These are phyloP conservation scores for Dromococcyx pavoninus DNA, from an alignment of 2,797 vertebrate genomes.

Conservation along the genomic window DNA sequence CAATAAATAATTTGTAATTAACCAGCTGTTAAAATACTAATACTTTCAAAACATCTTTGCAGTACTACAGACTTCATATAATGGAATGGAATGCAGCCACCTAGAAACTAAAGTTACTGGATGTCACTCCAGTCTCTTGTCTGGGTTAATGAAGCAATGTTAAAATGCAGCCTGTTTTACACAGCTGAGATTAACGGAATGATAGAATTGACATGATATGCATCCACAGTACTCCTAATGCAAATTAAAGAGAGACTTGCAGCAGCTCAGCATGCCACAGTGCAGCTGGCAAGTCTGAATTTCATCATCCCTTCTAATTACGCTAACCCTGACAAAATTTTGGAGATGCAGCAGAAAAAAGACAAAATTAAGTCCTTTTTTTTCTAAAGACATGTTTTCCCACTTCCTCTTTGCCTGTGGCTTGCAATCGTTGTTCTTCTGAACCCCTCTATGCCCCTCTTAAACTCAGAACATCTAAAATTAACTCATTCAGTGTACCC, in stretches of 20 bases:
- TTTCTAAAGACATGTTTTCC: background rate
- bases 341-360: background rate
- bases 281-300: background rate
- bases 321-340: background rate
- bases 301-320: background rate
- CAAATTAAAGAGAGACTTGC: background rate
- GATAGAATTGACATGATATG: background rate
- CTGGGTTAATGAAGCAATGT: background rate
- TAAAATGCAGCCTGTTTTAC: background rate
- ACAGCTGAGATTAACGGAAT: background rate
- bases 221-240: background rate
- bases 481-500: background rate
- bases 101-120: background rate
- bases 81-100: constrained; percentile 8
- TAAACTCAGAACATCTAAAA: background rate
- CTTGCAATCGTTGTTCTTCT: background rate
- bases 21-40: constrained; percentile 8
- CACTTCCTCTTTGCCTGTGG: background rate
- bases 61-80: background rate
- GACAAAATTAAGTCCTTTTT: background rate
- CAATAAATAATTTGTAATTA: constrained; percentile 12
- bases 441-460: background rate
- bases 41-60: background rate
- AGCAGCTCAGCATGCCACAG: background rate
- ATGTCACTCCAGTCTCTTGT: background rate